Evolutionary conservation across 2,888 invertebrate species (phyloP), one percentile per base, ranked within the genome.

Genomic region (Sphaerophoria taeniata): DNA sequence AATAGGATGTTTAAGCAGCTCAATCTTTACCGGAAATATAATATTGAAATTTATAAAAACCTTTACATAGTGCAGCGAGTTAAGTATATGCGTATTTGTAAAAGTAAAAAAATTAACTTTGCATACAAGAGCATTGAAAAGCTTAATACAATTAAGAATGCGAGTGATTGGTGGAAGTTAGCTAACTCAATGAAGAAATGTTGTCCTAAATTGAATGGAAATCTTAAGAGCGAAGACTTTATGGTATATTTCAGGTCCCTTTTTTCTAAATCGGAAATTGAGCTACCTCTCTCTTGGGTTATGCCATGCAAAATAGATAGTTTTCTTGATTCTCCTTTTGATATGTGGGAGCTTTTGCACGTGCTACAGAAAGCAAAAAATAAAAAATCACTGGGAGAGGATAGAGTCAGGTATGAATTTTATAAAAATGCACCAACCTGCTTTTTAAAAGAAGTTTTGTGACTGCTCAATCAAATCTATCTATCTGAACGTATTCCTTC

Each of bases 111-210:
- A 34, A 14, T 70, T 2, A 34, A 31, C 36, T 53, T 39, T 36
- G 11, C 51, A 56, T 11, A 70, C 36, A 45, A 70, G 43, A 56
- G 31, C 14, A 70, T 67, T 51, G 51, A 67, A 36, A 45, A 49
- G 11, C 33, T 67, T 3, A 51, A 67, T 16, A 39, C 67, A 51
- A 49, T 67, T n/a, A 71, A 45, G 33, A 71, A 71, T 39, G 39
- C 56, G 11, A 71, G 47, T 43, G 55, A 71, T 16, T 71, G 58
- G 71, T 71, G 71, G 71, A 56, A 55, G 14, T 34, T 71, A 24
- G 58, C 71, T 24, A 71, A 58, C 33, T 53, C 49, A 11, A 53
- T 69, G 69, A 69, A 53, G 53, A 69, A 53, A 53, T 31, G 51
- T 36, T 53, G n/a, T 2, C 24, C 53, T 6, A 69, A 55, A 55